A percentile compares a stretch with the other conserved stretches of the same genome.
Conservation (phyloP, 23 tunicate genomes). For the Pegea sp. region DNA sequence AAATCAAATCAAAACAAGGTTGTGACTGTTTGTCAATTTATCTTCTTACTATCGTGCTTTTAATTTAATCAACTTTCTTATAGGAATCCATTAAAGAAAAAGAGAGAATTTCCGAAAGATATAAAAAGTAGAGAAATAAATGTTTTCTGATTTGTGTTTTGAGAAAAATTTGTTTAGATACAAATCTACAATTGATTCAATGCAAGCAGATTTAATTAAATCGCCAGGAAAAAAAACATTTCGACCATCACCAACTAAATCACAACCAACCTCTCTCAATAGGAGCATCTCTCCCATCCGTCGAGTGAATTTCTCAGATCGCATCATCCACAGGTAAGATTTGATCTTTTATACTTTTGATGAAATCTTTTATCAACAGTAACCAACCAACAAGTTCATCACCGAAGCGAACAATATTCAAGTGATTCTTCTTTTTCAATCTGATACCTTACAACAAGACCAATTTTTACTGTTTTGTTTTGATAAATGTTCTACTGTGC, state of each 20-base stretch:
- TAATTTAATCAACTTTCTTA: no score
- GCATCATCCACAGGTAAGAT: no score
- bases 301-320: slow-evolving; percentile 39
- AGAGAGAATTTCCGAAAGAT: slow-evolving; percentile 64
- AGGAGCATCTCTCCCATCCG: slow-evolving; percentile 52
- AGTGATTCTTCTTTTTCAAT: no score
- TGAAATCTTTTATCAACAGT: no score
- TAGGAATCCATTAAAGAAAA: slow-evolving; percentile 79
- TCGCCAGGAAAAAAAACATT: neutral
- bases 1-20: no score
- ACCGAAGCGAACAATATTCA: no score
- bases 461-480: no score
- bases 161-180: slow-evolving; percentile 16
- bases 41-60: no score
- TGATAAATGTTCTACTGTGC: no score
- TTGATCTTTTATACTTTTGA: no score
- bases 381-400: slow-evolving; percentile 1
- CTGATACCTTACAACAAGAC: no score
- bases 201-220: slow-evolving; percentile 56
- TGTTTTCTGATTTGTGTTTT: neutral
- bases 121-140: slow-evolving; percentile 28
- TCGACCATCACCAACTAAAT: neutral
- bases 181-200: slow-evolving; percentile 59
- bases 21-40: no score
- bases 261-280: slow-evolving; percentile 2